phyloP scores from a whole-genome alignment of 2,888 invertebrate genomes.

The Pseudoips prasinana region DNA sequence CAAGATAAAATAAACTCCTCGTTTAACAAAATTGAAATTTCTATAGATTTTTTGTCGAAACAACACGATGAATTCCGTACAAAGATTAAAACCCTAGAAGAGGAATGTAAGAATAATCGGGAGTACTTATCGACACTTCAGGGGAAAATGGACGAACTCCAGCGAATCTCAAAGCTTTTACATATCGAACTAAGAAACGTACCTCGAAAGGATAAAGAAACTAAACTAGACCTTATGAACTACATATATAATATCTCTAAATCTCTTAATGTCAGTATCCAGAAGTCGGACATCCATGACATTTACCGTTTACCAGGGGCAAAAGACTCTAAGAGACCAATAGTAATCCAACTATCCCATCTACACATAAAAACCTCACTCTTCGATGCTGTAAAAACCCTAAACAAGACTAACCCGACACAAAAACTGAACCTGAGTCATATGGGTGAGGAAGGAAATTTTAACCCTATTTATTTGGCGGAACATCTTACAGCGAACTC shows the following conservation, averaged over 20 bases:
- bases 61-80: background rate
- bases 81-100: background rate
- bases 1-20: background rate
- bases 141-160: background rate
- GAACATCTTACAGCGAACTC: too few relatives aligned
- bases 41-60: background rate
- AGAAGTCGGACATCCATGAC: too few relatives aligned
- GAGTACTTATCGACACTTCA: background rate
- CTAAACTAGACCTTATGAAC: background rate
- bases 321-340: background rate
- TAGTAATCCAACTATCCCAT: background rate
- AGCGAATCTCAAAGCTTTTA: background rate
- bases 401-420: background rate
- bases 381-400: background rate
- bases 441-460: background rate
- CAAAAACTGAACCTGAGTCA: background rate
- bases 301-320: background rate
- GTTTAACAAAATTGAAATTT: background rate
- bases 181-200: background rate
- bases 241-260: background rate
- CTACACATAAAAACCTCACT: background rate
- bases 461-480: background rate
- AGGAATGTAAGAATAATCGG: background rate
- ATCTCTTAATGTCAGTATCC: background rate
- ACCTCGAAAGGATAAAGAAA: too few relatives aligned